Percentiles rank a stretch among this genome's conserved stretches.
Evolutionary conservation across 2,888 invertebrate genomes (phyloP).

Genomic region (Phymatocera aterrima): DNA sequence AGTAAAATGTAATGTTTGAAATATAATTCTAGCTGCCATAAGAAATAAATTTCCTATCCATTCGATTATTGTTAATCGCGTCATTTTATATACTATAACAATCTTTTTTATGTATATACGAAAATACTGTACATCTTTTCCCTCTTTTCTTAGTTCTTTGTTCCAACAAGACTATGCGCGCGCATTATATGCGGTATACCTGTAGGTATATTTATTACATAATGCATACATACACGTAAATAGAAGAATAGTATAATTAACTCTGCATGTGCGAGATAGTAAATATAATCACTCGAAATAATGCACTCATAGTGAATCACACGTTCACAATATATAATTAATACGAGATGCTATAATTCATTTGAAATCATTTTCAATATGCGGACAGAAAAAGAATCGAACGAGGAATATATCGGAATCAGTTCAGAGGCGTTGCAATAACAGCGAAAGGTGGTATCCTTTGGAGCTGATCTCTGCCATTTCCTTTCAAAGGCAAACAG

Average conservation of each 20-base stretch:
- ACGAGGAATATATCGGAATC: no score
- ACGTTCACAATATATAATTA: neutral
- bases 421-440: no score
- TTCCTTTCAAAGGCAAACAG: no score
- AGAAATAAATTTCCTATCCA: neutral
- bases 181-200: neutral
- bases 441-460: no score
- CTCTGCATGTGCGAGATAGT: neutral
- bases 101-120: conserved; percentile 19
- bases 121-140: neutral
- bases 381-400: neutral
- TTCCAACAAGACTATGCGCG: neutral
- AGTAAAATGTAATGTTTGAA: no score
- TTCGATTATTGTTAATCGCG: neutral
- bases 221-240: neutral
- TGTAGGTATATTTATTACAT: neutral
- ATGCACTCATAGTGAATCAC: conserved; percentile 2
- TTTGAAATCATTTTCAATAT: neutral
- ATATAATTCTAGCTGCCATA: neutral
- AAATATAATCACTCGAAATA: neutral
- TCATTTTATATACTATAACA: neutral
- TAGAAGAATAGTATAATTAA: neutral
- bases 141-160: neutral
- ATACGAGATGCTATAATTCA: neutral
- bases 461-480: no score